phyloP scores from a whole-genome alignment of 2,113 vertebrate species.

The Bubalus kerabau region DNA sequence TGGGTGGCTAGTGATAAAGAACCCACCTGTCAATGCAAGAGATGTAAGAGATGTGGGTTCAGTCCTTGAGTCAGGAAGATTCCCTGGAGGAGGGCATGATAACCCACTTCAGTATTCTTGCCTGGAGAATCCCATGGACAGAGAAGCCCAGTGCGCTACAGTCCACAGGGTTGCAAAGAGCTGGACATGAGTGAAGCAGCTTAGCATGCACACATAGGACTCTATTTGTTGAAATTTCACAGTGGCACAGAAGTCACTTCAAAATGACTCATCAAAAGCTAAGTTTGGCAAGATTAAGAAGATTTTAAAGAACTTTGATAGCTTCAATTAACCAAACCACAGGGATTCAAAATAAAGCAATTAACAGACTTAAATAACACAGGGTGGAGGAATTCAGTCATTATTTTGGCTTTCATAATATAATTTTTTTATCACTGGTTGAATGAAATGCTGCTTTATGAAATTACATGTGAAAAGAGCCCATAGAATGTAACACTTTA shows the following conservation, averaged over 20 bases:
- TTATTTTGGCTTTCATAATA: constrained; percentile 9
- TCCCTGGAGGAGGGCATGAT: background rate
- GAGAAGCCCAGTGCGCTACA: background rate
- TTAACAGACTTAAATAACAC: constrained; percentile 26
- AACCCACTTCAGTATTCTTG: background rate
- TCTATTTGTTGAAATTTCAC: background rate
- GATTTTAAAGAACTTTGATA: constrained; percentile 13
- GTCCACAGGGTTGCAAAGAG: background rate
- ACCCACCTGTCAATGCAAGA: background rate
- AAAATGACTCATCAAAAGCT: constrained; percentile 23
- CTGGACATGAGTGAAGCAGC: background rate
- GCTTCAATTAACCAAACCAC: constrained; percentile 53
- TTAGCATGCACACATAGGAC: background rate
- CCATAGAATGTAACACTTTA: background rate
- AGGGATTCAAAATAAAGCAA: constrained; percentile 52
- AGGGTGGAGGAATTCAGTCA: background rate
- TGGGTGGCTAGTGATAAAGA: background rate
- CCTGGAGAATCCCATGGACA: background rate
- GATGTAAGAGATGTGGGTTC: background rate
- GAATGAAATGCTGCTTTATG: background rate
- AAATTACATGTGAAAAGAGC: background rate
- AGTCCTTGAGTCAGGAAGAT: background rate
- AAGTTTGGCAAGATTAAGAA: constrained; percentile 20
- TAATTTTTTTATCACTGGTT: background rate
- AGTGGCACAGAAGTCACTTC: background rate